phyloP scores from a whole-genome alignment of 2,888 invertebrate genomes.

The Netelia inedita region DNA sequence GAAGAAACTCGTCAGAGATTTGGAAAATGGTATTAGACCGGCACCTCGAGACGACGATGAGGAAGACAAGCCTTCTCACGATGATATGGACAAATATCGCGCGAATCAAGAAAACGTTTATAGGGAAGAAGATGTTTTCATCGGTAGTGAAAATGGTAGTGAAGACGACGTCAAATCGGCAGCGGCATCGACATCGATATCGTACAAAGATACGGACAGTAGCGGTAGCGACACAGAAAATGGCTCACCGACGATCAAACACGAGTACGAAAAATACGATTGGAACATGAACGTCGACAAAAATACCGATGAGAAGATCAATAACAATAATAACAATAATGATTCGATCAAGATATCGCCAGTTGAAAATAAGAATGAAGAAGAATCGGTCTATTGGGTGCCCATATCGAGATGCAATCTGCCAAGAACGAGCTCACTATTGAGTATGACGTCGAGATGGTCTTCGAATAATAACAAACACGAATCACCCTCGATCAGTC shows the following conservation, averaged over 20 bases:
- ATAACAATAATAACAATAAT: neutral
- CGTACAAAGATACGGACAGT: constrained; percentile 73
- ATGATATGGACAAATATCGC: neutral
- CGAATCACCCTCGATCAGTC: constrained; percentile 73
- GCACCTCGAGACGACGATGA: neutral
- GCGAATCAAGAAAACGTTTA: constrained; percentile 30
- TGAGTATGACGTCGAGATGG: constrained; percentile 70
- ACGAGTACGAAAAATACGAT: constrained; percentile 36
- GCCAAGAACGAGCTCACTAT: constrained; percentile 73
- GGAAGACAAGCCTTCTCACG: neutral
- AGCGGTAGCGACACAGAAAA: constrained; percentile 65
- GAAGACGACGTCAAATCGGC: constrained; percentile 66
- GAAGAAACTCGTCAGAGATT: constrained; percentile 69
- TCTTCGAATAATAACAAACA: constrained; percentile 22
- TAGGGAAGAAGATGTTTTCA: constrained; percentile 33
- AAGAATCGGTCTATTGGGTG: constrained; percentile 76
- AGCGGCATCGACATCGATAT: constrained; percentile 70
- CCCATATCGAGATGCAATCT: constrained; percentile 63
- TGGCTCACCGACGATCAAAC: constrained; percentile 51
- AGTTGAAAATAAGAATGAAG: constrained; percentile 42
- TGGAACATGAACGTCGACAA: constrained; percentile 33
- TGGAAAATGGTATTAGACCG: constrained; percentile 67
- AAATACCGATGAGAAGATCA: neutral
- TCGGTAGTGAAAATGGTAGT: constrained; percentile 56
- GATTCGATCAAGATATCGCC: neutral